Percentiles rank a stretch among this genome's conserved stretches.
phyloP scores from a whole-genome alignment of 2,113 vertebrate genomes.

The Verasper variegatus region DNA sequence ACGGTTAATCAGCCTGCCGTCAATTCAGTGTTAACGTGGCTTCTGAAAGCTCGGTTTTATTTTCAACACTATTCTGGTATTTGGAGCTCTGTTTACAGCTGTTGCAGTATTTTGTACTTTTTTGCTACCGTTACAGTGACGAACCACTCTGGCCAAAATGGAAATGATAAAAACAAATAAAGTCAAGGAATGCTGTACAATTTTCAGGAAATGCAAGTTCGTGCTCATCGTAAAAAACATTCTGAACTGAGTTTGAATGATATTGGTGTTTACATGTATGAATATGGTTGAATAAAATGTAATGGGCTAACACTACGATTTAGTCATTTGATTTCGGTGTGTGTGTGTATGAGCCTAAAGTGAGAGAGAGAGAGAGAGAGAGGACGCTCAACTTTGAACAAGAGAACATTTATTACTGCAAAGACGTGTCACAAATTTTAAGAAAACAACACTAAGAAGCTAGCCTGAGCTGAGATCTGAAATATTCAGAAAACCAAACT shows the following conservation, averaged over 20 bases:
- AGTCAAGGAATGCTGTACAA: conserved; percentile 36
- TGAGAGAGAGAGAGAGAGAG: not conserved
- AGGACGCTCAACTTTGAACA: conserved; percentile 70
- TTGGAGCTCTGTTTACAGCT: conserved; percentile 60
- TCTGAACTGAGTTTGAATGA: conserved; percentile 55
- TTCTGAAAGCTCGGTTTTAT: conserved; percentile 32
- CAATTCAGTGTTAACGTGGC: conserved; percentile 43
- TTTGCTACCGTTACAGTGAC: conserved; percentile 68
- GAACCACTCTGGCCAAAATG: conserved; percentile 27
- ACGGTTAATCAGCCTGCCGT: conserved; percentile 36
- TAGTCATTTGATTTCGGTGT: not conserved
- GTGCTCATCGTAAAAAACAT: conserved; percentile 49
- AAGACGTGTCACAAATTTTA: conserved; percentile 87
- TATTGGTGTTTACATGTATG: conserved; percentile 69
- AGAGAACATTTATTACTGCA: conserved; percentile 88
- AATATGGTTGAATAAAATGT: conserved; percentile 73
- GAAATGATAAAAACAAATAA: conserved; percentile 4
- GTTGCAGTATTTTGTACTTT: conserved; percentile 73
- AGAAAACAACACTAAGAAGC: conserved; percentile 89
- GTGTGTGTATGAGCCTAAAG: not conserved
- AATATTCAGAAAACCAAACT: conserved; percentile 90
- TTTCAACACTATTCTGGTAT: conserved; percentile 42
- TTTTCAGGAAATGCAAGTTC: conserved; percentile 55
- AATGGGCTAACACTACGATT: conserved; percentile 46
- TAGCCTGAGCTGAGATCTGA: conserved; percentile 90